Evolutionary conservation across 2,888 invertebrate species (phyloP), one percentile per base, ranked within the genome.

Genomic region (Choristoneura rosaceana): DNA sequence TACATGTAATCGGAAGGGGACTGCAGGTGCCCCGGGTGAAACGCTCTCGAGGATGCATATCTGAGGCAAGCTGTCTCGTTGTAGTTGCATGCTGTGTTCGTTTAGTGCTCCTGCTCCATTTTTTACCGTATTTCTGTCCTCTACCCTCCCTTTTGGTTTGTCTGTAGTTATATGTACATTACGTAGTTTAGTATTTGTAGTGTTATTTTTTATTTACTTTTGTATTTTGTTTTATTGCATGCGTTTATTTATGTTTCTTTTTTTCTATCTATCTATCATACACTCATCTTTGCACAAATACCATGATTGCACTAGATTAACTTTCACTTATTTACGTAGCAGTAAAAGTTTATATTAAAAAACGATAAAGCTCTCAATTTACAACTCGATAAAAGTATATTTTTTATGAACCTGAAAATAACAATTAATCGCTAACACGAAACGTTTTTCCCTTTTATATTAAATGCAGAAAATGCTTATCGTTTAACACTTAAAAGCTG

Each of bases 1-100:
- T 82, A 81, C 78, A 82, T 78, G 80, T 82, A 82, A 83, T 81
- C 84, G 83, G 84, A 84, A 84, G 86, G 89, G 88, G 88, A 84
- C 86, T 82, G 86, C 85, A 81, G 89, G 86, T 82, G 82, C 82
- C 84, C 84, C 80, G 87, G 82, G 78, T 77, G 82, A 79, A 84
- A 81, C 84, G 85, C 81, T 88, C 87, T 87, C 88, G 89, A 93
- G 94, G 94, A 94, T 93, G 93, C 93, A 93, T 93, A 93, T 90
- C 61, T 86, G 93, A 93, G 94, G 94, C 94, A 93, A 93, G 93
- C 87, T 78, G 90, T 90, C 87, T 87, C 86, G 80, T 82, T 79
- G 82, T 87, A 84, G 84, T 83, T 88, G 88, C 88, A 89, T 87
- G 87, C 74, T 70, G 75, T 77, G 76, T 80, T 73, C 76, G 78